Base-by-base conservation (phyloP, 2,113 vertebrate species). In the Scatophagus argus region DNA sequence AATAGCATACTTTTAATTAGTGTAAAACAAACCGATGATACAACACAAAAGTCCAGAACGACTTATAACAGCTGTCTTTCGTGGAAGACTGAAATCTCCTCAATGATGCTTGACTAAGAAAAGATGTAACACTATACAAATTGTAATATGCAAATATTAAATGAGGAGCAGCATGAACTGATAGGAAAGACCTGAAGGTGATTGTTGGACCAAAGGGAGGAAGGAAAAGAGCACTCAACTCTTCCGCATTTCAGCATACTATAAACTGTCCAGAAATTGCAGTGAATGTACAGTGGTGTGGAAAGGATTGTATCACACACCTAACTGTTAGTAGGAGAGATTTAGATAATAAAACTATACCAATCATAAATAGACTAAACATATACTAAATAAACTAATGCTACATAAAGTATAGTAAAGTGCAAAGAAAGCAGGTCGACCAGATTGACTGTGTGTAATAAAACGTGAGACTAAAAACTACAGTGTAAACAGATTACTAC, bases 221-320 rank as follows among this genome's bases (percentile, higher is more conserved):
- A 58, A 46, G 12, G 1, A 7, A 19, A 11, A 27, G 66, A 72
- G 38, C 4, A 16, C 36, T 77, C 66, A 82, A 60, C 72, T 52
- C 72, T 43, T 64, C 0, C 14, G 2, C 1, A 34, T 70, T 46
- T 79, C 31, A 62, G 5, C 8, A n/a, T 38, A 46, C 16, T 14
- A 39, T 43, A n/a, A 29, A 46, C 16, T 14, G 49, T 43, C 8
- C 16, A 27, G 31, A 72, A 14, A 39, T 39, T 23, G 13, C 19
- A 13, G 2, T 41, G 16, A 67, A 38, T 0, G 5, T 38, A 16
- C 8, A 54, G 23, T 11, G 4, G 9, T 52, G 8, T 13, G 21
- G 46, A 19, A 38, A 23, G 14, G 1, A 27, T 36, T 36, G 13
- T 32, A 34, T 51, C 44, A 38, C 3, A 16, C 41, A n/a, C n/a